These are phyloP conservation scores for Percopsis transmontana DNA, from an alignment of 2,113 vertebrate genomes.

Conservation along the genomic window DNA sequence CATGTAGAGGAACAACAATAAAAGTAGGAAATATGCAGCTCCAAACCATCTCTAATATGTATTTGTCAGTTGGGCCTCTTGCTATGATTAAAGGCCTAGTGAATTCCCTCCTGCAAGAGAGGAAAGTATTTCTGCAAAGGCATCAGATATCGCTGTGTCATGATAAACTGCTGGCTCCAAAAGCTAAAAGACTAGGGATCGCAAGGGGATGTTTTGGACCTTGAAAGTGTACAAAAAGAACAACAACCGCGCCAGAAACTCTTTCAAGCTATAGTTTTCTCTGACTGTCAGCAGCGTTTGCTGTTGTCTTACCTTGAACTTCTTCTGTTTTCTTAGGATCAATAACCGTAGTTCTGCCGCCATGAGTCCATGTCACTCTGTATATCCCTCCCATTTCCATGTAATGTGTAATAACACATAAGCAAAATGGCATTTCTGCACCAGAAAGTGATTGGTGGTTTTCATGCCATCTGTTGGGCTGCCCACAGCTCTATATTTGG, in stretches of 20 bases:
- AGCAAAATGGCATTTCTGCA: constrained; percentile 3
- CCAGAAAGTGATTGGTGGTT: constrained; percentile 25
- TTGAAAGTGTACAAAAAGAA: constrained; percentile 68
- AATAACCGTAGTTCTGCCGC: not conserved
- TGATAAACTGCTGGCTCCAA: constrained; percentile 71
- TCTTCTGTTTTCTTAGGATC: constrained; percentile 12
- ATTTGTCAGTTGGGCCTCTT: constrained; percentile 74
- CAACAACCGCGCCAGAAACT: constrained; percentile 57
- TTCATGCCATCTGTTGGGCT: constrained; percentile 55
- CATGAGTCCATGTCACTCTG: not conserved
- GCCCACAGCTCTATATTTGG: constrained; percentile 21
- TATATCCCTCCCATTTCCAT: no score
- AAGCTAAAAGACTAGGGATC: constrained; percentile 63
- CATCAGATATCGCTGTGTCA: constrained; percentile 77
- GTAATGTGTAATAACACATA: not conserved
- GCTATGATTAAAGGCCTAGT: constrained; percentile 75
- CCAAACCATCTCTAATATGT: constrained; percentile 70
- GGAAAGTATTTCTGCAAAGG: constrained; percentile 78
- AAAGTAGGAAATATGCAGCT: constrained; percentile 64
- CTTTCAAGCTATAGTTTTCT: constrained; percentile 34
- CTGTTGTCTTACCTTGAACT: constrained; percentile 18
- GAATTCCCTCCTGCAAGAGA: constrained; percentile 72
- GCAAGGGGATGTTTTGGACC: constrained; percentile 68
- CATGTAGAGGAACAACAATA: constrained; percentile 72
- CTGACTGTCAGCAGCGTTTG: constrained; percentile 25